phyloP scores from a whole-genome alignment of 1,140 invertebrate species.

The Saccostrea cuccullata region DNA sequence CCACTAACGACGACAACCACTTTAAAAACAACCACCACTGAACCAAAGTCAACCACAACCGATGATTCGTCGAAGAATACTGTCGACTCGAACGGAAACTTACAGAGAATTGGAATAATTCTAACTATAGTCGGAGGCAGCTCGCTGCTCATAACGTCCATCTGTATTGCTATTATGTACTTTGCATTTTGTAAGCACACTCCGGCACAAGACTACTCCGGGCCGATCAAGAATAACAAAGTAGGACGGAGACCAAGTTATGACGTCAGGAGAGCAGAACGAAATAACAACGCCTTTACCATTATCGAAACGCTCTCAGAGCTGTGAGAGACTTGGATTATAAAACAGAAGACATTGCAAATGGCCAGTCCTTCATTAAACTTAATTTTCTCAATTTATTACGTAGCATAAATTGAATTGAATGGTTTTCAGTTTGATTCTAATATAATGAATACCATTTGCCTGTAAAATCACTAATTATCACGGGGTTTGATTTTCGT shows the following conservation, averaged over 20 bases:
- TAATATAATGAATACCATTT: too few species aligned
- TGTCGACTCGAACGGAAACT: not conserved
- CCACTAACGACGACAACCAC: not conserved
- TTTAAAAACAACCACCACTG: not conserved
- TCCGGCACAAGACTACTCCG: not conserved
- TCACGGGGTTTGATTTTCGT: too few species aligned
- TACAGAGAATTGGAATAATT: not conserved
- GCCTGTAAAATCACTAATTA: too few species aligned
- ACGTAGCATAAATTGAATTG: too few species aligned
- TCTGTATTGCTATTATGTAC: slow-evolving; percentile 22
- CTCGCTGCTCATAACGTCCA: slow-evolving; percentile 6
- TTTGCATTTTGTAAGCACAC: slow-evolving; percentile 16
- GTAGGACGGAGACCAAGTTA: slow-evolving; percentile 12
- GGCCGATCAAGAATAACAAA: not conserved
- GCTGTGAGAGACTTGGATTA: not conserved
- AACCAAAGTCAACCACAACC: not conserved
- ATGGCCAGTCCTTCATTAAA: too few species aligned
- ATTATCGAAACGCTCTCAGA: slow-evolving; percentile 22
- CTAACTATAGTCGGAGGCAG: slow-evolving; percentile 6
- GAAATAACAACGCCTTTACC: slow-evolving; percentile 8
- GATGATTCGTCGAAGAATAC: not conserved
- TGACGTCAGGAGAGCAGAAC: not conserved
- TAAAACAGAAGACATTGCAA: too few species aligned
- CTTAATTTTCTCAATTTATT: too few species aligned
- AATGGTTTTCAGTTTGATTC: too few species aligned